A percentile compares a stretch with the other conserved stretches of the same genome.
Conservation (phyloP, 2,113 vertebrate genomes). For the Gadus chalcogrammus region DNA sequence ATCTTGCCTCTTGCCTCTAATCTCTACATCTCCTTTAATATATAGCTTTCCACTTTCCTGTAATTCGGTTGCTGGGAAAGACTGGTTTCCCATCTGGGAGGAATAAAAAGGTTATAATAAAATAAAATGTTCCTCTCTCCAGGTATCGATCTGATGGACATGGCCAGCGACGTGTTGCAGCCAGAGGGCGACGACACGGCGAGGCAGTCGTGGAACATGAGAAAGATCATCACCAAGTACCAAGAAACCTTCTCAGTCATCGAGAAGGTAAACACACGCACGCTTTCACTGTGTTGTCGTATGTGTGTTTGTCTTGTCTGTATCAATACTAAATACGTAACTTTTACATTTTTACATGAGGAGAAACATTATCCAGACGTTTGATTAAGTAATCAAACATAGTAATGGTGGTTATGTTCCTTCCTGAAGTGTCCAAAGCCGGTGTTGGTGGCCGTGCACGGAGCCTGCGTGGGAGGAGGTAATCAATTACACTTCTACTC, state of each 20-base stretch:
- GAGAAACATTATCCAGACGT: not conserved
- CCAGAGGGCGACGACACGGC: constrained; percentile 72
- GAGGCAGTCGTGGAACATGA: constrained; percentile 77
- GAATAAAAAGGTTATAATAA: not conserved
- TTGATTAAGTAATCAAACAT: too few species aligned
- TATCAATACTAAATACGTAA: not conserved
- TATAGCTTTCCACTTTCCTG: not conserved
- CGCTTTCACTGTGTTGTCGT: not conserved
- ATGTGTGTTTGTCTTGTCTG: not conserved
- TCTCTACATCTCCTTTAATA: not conserved
- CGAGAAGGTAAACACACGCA: constrained; percentile 74
- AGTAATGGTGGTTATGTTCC: not conserved
- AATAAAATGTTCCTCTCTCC: not conserved
- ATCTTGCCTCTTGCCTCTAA: too few species aligned
- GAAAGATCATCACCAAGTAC: constrained; percentile 57
- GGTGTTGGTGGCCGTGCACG: constrained; percentile 80
- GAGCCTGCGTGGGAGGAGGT: constrained; percentile 85
- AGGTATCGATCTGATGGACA: constrained; percentile 83
- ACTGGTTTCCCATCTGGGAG: too few species aligned
- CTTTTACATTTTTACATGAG: not conserved
- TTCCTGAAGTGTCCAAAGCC: constrained; percentile 83
- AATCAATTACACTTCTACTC: constrained; percentile 19
- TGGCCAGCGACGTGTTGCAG: constrained; percentile 69
- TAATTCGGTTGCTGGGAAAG: too few species aligned
- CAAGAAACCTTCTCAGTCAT: constrained; percentile 85